Conservation (phyloP, 2,797 vertebrate genomes). For the Uromys caudimaculatus region DNA sequence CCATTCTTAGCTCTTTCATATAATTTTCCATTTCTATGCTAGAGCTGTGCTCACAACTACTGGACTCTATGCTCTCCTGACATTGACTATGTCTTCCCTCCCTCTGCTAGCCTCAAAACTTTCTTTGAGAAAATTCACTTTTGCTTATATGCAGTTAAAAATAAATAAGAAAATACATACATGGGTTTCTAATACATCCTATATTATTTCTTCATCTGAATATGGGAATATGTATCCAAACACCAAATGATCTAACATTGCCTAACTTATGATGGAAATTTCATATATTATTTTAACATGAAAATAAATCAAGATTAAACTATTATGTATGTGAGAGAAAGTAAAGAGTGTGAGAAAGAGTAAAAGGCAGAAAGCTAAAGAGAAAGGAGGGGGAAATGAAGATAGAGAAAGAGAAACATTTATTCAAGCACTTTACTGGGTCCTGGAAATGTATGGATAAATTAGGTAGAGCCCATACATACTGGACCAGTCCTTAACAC, state of each 20-base stretch:
- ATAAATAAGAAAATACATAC: not conserved
- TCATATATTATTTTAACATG: not conserved
- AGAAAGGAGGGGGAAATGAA: not conserved
- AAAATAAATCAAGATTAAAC: not conserved
- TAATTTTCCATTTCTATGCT: not conserved
- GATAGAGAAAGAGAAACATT: not conserved
- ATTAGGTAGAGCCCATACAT: rapidly evolving
- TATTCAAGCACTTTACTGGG: not conserved
- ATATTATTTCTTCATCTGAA: not conserved
- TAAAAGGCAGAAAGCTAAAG: not conserved
- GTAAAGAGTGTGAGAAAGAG: rapidly evolving
- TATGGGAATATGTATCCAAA: not conserved
- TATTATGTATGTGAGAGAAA: not conserved
- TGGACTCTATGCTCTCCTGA: not conserved
- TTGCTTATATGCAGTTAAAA: not conserved
- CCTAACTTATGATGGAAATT: not conserved
- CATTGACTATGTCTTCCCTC: no score
- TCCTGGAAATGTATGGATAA: not conserved
- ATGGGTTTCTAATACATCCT: not conserved
- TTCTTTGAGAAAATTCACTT: not conserved
- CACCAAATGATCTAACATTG: not conserved
- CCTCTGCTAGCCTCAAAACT: not conserved
- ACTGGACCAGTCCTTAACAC: not conserved
- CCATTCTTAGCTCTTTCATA: not conserved
- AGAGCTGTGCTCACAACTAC: not conserved